Conservation (phyloP, 2,113 vertebrate species). For the Nycticorax nycticorax region DNA sequence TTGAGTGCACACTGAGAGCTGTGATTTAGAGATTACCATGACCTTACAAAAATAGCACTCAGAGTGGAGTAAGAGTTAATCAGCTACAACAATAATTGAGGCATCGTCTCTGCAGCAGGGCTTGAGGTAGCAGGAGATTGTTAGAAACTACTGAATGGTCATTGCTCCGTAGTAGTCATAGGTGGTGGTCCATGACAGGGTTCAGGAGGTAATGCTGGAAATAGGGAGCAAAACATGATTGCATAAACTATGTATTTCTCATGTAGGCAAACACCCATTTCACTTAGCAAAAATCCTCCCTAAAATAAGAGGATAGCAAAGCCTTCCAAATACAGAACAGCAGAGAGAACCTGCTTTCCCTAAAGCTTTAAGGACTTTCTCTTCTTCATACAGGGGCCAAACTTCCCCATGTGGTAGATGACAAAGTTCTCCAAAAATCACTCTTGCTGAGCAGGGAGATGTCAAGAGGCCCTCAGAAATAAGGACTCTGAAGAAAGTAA, state of each 20-base stretch:
- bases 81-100: background rate
- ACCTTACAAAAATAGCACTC: background rate
- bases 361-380: background rate
- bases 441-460: background rate
- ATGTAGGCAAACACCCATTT: background rate
- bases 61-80: background rate
- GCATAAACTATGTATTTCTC: background rate
- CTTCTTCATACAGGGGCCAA: background rate
- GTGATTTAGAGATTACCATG: background rate
- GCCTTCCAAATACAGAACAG: background rate
- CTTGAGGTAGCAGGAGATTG: background rate
- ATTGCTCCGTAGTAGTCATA: background rate
- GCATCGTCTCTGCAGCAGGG: background rate
- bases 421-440: background rate
- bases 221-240: background rate
- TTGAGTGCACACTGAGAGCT: background rate
- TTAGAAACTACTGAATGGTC: background rate
- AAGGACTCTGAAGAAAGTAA: background rate
- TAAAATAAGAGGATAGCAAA: background rate
- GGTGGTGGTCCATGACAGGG: background rate
- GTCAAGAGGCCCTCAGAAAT: background rate
- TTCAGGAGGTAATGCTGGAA: background rate
- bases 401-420: background rate
- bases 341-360: background rate
- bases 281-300: background rate